Conservation (phyloP, 2,888 invertebrate genomes). For the Idaea biselata region DNA sequence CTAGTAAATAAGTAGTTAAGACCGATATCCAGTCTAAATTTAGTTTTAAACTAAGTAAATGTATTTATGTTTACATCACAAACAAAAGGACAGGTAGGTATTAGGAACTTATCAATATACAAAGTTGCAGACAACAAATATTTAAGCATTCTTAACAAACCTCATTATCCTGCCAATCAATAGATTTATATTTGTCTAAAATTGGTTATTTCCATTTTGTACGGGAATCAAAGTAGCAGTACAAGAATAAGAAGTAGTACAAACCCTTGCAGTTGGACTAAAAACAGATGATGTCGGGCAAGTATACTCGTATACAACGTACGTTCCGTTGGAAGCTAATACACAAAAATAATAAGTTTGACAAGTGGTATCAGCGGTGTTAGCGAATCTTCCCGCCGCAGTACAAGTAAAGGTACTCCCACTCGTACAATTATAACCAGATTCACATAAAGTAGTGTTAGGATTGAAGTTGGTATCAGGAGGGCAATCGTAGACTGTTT, state of each 20-base stretch:
- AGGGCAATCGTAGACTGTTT: slow-evolving; percentile 55
- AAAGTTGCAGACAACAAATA: not conserved
- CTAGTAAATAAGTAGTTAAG: not conserved
- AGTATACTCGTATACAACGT: slow-evolving; percentile 53
- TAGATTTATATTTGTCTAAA: slow-evolving; percentile 5
- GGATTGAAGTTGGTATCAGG: slow-evolving; percentile 54
- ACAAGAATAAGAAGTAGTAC: slow-evolving; percentile 64
- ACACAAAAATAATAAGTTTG: slow-evolving; percentile 65
- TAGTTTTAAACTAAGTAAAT: not conserved
- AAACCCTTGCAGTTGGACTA: slow-evolving; percentile 51
- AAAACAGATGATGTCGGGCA: slow-evolving; percentile 68
- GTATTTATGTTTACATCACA: not conserved
- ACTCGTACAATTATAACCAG: slow-evolving; percentile 48
- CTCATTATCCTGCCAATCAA: slow-evolving; percentile 27
- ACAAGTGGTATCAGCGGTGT: slow-evolving; percentile 61
- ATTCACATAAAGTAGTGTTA: slow-evolving; percentile 57
- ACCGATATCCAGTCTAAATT: not conserved
- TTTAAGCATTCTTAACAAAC: slow-evolving; percentile 6
- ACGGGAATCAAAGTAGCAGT: slow-evolving; percentile 24
- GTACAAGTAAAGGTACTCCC: slow-evolving; percentile 49
- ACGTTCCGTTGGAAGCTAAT: slow-evolving; percentile 42
- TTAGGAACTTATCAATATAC: not conserved
- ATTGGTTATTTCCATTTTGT: not conserved
- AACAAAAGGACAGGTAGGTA: not conserved
- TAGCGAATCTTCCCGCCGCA: slow-evolving; percentile 59